phyloP scores from a whole-genome alignment of 2,888 invertebrate genomes.

The Osedax fenrisi region DNA sequence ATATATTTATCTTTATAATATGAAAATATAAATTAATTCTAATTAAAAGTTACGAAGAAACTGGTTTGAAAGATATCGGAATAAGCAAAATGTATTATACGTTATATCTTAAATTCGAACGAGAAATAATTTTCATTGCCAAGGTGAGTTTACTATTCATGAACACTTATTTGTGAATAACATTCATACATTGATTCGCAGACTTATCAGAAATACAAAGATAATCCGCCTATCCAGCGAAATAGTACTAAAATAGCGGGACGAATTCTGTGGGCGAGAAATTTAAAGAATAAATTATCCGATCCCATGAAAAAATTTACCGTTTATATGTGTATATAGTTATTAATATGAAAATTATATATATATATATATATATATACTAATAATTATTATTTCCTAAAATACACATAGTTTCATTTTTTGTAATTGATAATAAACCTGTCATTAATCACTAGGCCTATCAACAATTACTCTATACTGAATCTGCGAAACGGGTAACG shows the following conservation, averaged over 20 bases:
- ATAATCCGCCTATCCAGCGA: not conserved
- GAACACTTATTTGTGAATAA: not conserved
- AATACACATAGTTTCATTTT: too few species aligned
- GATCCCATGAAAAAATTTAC: not conserved
- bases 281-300: not conserved
- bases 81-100: not conserved
- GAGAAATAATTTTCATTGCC: not conserved
- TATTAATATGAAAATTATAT: too few species aligned
- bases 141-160: not conserved
- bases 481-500: not conserved
- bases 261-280: not conserved
- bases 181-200: not conserved
- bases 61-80: not conserved
- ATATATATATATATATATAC: too few species aligned
- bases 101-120: not conserved
- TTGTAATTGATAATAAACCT: too few species aligned
- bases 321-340: not conserved
- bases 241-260: not conserved
- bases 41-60: not conserved
- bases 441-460: not conserved
- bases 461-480: not conserved
- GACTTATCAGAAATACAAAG: not conserved
- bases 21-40: too few species aligned
- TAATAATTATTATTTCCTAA: too few species aligned
- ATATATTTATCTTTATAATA: too few species aligned